A percentile compares a stretch with the other conserved stretches of the same genome.
Conservation (phyloP, 2,113 vertebrate species). For the Aix galericulata region DNA sequence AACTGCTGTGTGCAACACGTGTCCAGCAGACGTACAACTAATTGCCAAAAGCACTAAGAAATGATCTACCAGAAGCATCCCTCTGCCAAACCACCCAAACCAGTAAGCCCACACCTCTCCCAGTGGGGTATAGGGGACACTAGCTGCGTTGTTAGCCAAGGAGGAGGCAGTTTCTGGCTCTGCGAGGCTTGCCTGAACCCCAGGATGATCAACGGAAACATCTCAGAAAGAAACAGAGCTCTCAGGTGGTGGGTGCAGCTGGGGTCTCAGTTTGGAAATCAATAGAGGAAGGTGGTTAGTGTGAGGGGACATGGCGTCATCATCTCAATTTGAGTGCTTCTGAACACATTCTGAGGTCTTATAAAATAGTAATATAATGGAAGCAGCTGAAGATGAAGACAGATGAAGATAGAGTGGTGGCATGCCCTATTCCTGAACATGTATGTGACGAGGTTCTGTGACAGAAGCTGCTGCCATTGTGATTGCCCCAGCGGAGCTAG, state of each 20-base stretch:
- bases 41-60: not conserved
- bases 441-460: fast-evolving
- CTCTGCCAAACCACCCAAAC: not conserved
- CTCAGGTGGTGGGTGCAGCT: not conserved
- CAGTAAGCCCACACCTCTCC: not conserved
- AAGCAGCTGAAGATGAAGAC: not conserved
- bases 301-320: not conserved
- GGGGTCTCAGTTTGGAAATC: not conserved
- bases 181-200: not conserved
- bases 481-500: not conserved
- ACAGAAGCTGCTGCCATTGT: not conserved
- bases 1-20: not conserved
- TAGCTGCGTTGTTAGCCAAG: not conserved
- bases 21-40: not conserved
- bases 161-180: fast-evolving
- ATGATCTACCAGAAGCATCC: not conserved
- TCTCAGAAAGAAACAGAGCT: not conserved
- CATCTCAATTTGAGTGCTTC: not conserved
- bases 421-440: not conserved
- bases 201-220: not conserved
- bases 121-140: not conserved
- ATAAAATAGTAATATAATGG: not conserved
- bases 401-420: not conserved
- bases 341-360: not conserved
- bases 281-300: not conserved